A percentile compares a stretch with the other conserved stretches of the same genome.
phyloP scores from a whole-genome alignment of 1,140 invertebrate genomes.

The Hylaeus volcanicus region DNA sequence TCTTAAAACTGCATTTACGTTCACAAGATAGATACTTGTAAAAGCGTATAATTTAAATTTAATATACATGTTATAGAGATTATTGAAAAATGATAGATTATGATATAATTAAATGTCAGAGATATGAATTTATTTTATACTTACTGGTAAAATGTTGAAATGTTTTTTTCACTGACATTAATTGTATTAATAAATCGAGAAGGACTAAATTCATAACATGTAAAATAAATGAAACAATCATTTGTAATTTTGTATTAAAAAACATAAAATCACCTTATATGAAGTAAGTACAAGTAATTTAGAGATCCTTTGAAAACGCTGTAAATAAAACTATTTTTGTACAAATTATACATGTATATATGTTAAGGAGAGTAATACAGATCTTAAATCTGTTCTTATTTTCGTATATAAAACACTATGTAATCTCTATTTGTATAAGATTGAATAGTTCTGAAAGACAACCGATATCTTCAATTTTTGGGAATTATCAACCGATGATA shows the following conservation, averaged over 20 bases:
- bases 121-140: neutral
- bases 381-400: neutral
- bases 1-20: neutral
- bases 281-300: neutral
- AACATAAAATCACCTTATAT: neutral
- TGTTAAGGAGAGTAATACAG: neutral
- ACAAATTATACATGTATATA: no score
- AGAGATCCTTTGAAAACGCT: neutral
- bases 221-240: neutral
- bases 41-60: neutral
- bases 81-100: neutral
- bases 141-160: neutral
- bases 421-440: no score
- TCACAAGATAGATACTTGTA: neutral
- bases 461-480: no score
- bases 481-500: no score
- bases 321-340: neutral
- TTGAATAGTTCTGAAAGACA: no score
- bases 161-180: neutral
- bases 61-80: neutral
- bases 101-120: neutral
- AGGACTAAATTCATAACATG: no score
- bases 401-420: neutral
- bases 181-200: no score
- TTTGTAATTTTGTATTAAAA: neutral